phyloP scores from a whole-genome alignment of 2,888 invertebrate genomes.

The Aspidapion aeneum region DNA sequence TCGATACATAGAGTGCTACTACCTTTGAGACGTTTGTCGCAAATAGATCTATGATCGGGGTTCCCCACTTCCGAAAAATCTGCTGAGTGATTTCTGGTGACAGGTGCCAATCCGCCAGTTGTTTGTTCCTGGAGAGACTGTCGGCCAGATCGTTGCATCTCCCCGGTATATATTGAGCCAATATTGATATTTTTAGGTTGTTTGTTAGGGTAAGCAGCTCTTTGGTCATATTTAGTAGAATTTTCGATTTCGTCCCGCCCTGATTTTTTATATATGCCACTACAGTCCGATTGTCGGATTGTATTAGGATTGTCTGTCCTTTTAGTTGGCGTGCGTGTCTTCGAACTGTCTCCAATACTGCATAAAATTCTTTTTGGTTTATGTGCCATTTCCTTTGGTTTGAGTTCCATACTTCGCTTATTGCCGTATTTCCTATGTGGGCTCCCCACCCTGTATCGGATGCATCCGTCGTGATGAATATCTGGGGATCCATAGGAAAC shows the following conservation, averaged over 20 bases:
- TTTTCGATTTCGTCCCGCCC: constrained; percentile 21
- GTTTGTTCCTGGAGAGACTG: constrained; percentile 23
- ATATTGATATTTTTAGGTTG: constrained; percentile 14
- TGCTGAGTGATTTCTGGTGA: constrained; percentile 8
- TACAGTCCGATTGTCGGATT: constrained; percentile 27
- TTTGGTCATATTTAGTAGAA: constrained; percentile 13
- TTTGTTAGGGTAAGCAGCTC: no score
- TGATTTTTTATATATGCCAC: constrained; percentile 24
- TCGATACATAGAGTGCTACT: constrained; percentile 16
- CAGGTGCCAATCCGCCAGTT: constrained; percentile 25
- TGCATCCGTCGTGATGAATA: constrained; percentile 27
- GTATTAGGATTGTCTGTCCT: constrained; percentile 18
- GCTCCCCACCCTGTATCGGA: constrained; percentile 25
- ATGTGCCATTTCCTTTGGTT: constrained; percentile 25
- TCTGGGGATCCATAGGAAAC: constrained; percentile 19
- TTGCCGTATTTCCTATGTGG: constrained; percentile 10
- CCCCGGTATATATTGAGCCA: constrained; percentile 25
- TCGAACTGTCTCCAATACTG: constrained; percentile 13
- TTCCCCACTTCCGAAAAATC: constrained; percentile 27
- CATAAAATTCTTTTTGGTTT: constrained; percentile 24
- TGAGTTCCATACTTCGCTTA: constrained; percentile 16
- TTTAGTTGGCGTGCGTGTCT: constrained; percentile 5
- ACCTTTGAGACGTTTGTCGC: constrained; percentile 19
- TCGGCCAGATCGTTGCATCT: constrained; percentile 27
- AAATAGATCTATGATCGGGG: constrained; percentile 25